Base-by-base conservation (phyloP, 2,888 invertebrate species). In the Cerceris ruficornis region DNA sequence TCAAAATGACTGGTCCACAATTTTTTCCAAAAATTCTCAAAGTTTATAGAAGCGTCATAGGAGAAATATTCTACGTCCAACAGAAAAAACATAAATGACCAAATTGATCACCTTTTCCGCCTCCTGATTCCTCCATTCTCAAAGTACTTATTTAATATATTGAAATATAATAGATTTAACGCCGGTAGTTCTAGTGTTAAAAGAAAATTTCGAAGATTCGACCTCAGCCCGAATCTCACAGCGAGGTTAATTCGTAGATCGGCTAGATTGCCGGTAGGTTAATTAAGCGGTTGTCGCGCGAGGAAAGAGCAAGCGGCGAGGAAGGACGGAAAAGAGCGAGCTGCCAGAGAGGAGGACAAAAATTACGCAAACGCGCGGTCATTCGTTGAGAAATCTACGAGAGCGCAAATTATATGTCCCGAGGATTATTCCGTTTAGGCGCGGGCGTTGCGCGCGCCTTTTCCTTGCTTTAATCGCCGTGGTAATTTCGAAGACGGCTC, bases 351-450 rank as follows among this genome's bases (percentile, higher is more conserved):
- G 52, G 75, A 52, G 69, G 74, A 67, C 62, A 43, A 28, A 67
- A 76, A 76, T 86, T 81, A 68, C 86, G 81, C 77, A 87, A 87
- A 82, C 69, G 49, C 69, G 77, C 69, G 70, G 62, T 61, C 55
- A 59, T 55, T 52, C 65, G 75, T 83, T 83, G 78, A 66, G 86
- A 82, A 87, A 86, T 77, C 74, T 59, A 68, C 75, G 60, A 17
- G 28, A 43, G 15, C 42, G 73, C 61, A 50, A 83, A 86, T 86
- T 81, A 75, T 78, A 65, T 64, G 62, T 77, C 49, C 69, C 78
- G 75, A 66, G 68, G n/a, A 79, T 72, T 69, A 74, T 80, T 64
- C 72, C 49, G 39, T 58, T 82, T 60, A 59, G 59, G 60, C 75
- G 79, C 62, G 59, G 60, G 49, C 39, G 46, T 1, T 28, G 28